phyloP scores from a whole-genome alignment of 2,888 invertebrate genomes.

The Entomobrya multifasciata region DNA sequence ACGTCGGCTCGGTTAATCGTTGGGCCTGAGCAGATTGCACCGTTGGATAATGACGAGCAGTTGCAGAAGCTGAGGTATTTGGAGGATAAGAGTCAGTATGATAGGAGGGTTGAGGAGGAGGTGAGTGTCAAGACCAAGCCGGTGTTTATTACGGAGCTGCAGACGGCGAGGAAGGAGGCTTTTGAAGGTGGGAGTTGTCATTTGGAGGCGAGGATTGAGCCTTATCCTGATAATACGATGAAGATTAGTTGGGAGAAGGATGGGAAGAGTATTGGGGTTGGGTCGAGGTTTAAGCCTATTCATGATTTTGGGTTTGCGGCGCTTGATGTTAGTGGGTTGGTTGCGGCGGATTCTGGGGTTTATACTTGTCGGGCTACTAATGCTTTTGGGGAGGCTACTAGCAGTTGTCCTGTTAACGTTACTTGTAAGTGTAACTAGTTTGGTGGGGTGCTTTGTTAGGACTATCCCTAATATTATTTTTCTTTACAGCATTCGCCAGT shows the following conservation, averaged over 20 bases:
- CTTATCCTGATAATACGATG: conserved; percentile 93
- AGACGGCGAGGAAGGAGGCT: conserved; percentile 90
- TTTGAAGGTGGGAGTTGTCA: conserved; percentile 85
- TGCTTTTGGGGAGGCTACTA: conserved; percentile 90
- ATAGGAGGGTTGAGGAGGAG: conserved; percentile 90
- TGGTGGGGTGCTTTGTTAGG: too few relatives aligned
- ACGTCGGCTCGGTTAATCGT: conserved; percentile 95
- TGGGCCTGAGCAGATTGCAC: conserved; percentile 58
- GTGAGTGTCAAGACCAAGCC: conserved; percentile 91
- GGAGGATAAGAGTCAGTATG: conserved; percentile 90
- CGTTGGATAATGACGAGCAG: conserved; percentile 87
- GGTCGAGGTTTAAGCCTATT: conserved; percentile 95
- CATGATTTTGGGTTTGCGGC: conserved; percentile 99
- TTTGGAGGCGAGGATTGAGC: conserved; percentile 95
- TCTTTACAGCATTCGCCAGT: conserved; percentile 37
- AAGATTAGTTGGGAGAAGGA: conserved; percentile 97
- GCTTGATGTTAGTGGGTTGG: conserved; percentile 95
- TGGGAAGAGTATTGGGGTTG: conserved; percentile 89
- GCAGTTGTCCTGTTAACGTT: conserved; percentile 90
- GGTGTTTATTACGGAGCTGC: conserved; percentile 90
- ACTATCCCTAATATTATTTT: too few relatives aligned
- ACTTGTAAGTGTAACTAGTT: conserved; percentile 88
- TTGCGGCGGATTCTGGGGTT: conserved; percentile 96
- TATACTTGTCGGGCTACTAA: conserved; percentile 88
- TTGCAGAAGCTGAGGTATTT: conserved; percentile 92